Base-by-base conservation (phyloP, 1,140 invertebrate species). In the Neuroterus valhalla region DNA sequence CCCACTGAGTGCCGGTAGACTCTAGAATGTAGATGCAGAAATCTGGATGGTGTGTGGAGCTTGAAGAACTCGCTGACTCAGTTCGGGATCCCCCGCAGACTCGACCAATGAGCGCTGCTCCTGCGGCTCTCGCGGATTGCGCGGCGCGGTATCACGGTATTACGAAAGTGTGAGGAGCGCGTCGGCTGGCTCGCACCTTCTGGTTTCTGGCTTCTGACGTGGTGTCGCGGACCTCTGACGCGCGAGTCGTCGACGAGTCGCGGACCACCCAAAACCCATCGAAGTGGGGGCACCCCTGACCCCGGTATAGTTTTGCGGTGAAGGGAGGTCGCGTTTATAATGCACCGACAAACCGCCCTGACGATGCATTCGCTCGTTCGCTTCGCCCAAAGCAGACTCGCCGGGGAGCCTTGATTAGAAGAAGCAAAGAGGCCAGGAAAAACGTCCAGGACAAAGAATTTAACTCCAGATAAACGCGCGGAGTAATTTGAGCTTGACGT, bases 291-390 rank as follows among this genome's bases (percentile, higher is more conserved):
- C 88, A 90, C 88, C 88, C 88, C 88, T 89, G 87, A 90, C 88
- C 88, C 86, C 84, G 83, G 78, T 82, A 80, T 70, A 76, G 79
- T 70, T 69, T 67, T 81, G 81, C 83, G 83, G 89, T 90, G 89
- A 90, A 90, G 89, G 89, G 89, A 90, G 89, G 88, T 84, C 89
- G 88, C 88, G 88, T 89, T 90, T 90, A 90, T 89, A 90, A 84
- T 87, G 87, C 87, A 78, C 81, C 83, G 76, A 77, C 85, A 85
- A 89, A 85, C 84, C 85, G 89, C 88, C 89, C 89, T 79, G 85
- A 85, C 79, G 84, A 82, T 88, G 86, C 89, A 90, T 90, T 90
- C 88, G 89, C 88, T 90, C 86, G 87, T 89, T 88, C 85, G 87
- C 88, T 87, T 88, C 86, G 85, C 86, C 81, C 86, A 85, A 88